Evolutionary conservation across 2,888 invertebrate species (phyloP).

Genomic region (Dryocosmus kuriphilus): DNA sequence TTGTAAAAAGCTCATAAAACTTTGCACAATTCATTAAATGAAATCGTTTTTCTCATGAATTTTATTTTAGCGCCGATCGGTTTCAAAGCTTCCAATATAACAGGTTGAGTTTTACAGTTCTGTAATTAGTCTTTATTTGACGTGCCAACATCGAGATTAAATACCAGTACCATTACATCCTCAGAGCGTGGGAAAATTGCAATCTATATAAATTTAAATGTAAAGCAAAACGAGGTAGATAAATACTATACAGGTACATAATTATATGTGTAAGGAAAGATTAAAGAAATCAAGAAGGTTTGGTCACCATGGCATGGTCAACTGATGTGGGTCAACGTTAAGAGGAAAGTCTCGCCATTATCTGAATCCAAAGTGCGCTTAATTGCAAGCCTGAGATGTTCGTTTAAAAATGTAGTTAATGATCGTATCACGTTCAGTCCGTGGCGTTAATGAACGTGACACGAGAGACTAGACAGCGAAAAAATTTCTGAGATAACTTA

Average conservation of each 20-base stretch:
- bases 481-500: conserved; percentile 21
- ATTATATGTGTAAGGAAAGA: conserved; percentile 4
- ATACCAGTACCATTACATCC: not conserved
- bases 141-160: conserved; percentile 10
- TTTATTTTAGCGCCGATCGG: too few relatives aligned
- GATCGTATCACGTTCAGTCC: conserved; percentile 29
- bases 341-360: conserved; percentile 33
- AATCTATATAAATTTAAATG: conserved; percentile 28
- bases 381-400: conserved; percentile 40
- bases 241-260: conserved; percentile 5
- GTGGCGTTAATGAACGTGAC: conserved; percentile 37
- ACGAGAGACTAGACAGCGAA: conserved; percentile 6
- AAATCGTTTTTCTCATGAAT: not conserved
- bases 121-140: conserved; percentile 15
- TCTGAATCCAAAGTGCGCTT: conserved; percentile 39
- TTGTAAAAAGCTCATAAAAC: too few relatives aligned
- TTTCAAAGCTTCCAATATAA: conserved; percentile 1
- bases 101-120: not conserved
- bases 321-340: conserved; percentile 48
- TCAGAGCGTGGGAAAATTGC: conserved; percentile 4
- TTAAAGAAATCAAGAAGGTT: conserved; percentile 18
- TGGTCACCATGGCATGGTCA: conserved; percentile 31
- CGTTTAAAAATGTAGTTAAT: conserved; percentile 36
- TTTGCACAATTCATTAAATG: too few relatives aligned
- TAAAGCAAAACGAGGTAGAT: not conserved